Evolutionary conservation across 92 coral and sea anemone genomes (phyloP).

Genomic region (Scolanthus callimorphus): DNA sequence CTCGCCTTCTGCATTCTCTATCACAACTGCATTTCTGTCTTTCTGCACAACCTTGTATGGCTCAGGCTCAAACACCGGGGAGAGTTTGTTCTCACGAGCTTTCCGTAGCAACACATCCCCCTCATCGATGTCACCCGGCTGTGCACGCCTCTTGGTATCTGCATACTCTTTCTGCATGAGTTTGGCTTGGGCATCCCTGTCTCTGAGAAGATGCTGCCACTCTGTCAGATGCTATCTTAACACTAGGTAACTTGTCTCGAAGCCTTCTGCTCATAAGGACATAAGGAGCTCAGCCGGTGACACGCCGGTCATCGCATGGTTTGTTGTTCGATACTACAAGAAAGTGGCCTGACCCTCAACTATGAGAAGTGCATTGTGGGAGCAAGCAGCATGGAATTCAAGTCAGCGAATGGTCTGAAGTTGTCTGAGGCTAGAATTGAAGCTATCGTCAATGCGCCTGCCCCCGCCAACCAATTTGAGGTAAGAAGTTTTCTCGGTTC

Average conservation of each 20-base stretch:
- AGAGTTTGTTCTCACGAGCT: constrained; percentile 32
- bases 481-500: too few species aligned
- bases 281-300: constrained; percentile 54
- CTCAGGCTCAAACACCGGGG: too few species aligned
- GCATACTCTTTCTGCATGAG: constrained; percentile 50
- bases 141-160: constrained; percentile 35
- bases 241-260: constrained; percentile 42
- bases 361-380: constrained; percentile 50
- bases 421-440: constrained; percentile 30
- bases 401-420: constrained; percentile 43
- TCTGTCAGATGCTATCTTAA: constrained; percentile 32
- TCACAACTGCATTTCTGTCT: constrained; percentile 36
- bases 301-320: constrained; percentile 45
- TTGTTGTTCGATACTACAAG: constrained; percentile 50
- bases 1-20: constrained; percentile 38
- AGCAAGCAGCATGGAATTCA: constrained; percentile 47
- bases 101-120: constrained; percentile 50
- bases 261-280: constrained; percentile 57
- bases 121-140: constrained; percentile 26
- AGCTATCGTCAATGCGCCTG: constrained; percentile 40
- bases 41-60: too few species aligned
- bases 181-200: constrained; percentile 45
- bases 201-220: constrained; percentile 43
- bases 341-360: constrained; percentile 52
- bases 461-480: too few species aligned